These are phyloP conservation scores for Lagopus muta DNA, from an alignment of 2,113 vertebrate genomes.

Conservation along the genomic window DNA sequence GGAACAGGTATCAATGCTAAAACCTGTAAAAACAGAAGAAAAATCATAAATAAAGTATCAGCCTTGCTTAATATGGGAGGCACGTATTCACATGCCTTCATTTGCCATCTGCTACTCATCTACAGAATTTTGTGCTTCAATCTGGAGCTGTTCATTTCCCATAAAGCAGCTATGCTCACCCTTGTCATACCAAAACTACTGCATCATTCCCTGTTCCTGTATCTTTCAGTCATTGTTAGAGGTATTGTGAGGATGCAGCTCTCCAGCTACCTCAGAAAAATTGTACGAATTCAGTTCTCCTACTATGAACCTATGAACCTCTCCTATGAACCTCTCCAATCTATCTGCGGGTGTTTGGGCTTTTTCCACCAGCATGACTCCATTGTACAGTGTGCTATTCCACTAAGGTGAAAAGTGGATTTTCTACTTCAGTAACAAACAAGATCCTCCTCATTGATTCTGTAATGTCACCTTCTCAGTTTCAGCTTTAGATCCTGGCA, in stretches of 20 bases:
- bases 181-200: background rate
- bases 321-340: background rate
- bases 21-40: background rate
- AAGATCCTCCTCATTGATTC: background rate
- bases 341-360: background rate
- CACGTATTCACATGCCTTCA: slow-evolving; percentile 51
- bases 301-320: background rate
- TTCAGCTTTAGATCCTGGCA: background rate
- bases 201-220: background rate
- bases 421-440: background rate
- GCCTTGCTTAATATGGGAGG: slow-evolving; percentile 10
- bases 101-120: slow-evolving; percentile 66
- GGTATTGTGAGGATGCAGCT: background rate
- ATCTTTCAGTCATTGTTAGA: background rate
- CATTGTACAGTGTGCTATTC: background rate
- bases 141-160: slow-evolving; percentile 31
- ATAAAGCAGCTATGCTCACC: background rate
- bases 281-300: background rate
- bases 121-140: slow-evolving; percentile 18
- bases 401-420: background rate
- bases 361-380: background rate
- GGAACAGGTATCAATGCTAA: background rate
- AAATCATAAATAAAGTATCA: slow-evolving; percentile 1
- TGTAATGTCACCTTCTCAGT: background rate
- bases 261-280: background rate